Evolutionary conservation across 2,888 invertebrate species (phyloP).

Genomic region (Melieria crassipennis): DNA sequence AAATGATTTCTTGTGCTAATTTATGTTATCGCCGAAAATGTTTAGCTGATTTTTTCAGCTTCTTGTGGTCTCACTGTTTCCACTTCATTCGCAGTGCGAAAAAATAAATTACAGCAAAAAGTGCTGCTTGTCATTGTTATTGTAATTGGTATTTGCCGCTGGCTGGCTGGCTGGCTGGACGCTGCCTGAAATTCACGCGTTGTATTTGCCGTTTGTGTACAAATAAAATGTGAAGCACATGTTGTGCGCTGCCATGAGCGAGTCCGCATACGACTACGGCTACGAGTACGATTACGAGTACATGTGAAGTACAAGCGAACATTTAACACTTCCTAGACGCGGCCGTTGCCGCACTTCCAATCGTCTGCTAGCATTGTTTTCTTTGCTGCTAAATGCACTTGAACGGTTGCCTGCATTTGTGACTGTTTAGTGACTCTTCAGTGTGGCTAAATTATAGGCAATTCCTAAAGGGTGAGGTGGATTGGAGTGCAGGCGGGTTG

Average conservation of each 20-base stretch:
- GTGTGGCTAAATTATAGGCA: no score
- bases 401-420: no score
- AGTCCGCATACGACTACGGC: constrained; percentile 15
- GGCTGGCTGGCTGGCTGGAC: background rate
- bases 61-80: no score
- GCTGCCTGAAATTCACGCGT: background rate
- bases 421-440: no score
- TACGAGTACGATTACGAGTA: background rate
- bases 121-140: background rate
- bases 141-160: background rate
- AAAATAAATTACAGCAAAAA: background rate
- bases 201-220: background rate
- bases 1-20: constrained; percentile 48
- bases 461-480: no score
- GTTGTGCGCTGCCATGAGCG: no score
- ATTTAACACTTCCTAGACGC: constrained; percentile 40
- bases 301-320: constrained; percentile 23
- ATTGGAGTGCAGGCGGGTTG: no score
- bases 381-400: no score
- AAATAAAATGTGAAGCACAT: constrained; percentile 24
- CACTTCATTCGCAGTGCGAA: background rate
- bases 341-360: no score
- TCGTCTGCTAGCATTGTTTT: no score
- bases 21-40: constrained; percentile 47
- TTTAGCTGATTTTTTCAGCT: no score